Evolutionary conservation across 2,888 invertebrate genomes (phyloP).

Genomic region (Bimastos eiseni): DNA sequence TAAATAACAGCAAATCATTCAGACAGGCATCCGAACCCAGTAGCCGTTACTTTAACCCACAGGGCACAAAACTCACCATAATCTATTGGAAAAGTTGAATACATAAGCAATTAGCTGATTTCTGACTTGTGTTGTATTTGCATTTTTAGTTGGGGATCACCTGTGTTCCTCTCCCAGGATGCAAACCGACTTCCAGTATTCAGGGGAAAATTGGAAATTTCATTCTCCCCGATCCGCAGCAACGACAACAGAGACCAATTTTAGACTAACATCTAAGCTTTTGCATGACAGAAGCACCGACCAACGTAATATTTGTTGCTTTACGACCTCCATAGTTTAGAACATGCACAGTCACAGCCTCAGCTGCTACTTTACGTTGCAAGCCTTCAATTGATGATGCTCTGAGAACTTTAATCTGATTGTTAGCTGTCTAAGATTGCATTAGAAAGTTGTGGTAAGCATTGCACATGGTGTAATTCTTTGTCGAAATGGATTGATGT

Average conservation of each 20-base stretch:
- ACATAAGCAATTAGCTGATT: background rate
- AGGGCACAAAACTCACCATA: background rate
- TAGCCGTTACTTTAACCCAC: no score
- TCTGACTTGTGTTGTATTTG: background rate
- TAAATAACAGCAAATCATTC: background rate
- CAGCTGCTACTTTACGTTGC: background rate
- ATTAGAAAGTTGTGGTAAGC: background rate
- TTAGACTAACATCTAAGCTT: background rate
- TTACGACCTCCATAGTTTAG: background rate
- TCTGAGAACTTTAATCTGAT: background rate
- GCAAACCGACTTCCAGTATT: slow-evolving; percentile 6
- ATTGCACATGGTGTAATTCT: background rate
- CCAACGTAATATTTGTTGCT: background rate
- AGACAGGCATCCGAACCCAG: background rate
- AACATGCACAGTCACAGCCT: background rate
- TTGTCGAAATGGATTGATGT: background rate
- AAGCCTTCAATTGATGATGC: background rate
- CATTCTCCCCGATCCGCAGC: background rate
- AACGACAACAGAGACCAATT: background rate
- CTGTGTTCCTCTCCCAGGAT: slow-evolving; percentile 13
- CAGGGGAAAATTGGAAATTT: slow-evolving; percentile 4
- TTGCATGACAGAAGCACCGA: background rate
- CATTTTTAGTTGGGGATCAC: background rate
- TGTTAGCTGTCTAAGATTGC: background rate
- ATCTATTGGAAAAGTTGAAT: background rate